Base-by-base conservation (phyloP, 2,113 vertebrate genomes). In the Osmerus mordax region DNA sequence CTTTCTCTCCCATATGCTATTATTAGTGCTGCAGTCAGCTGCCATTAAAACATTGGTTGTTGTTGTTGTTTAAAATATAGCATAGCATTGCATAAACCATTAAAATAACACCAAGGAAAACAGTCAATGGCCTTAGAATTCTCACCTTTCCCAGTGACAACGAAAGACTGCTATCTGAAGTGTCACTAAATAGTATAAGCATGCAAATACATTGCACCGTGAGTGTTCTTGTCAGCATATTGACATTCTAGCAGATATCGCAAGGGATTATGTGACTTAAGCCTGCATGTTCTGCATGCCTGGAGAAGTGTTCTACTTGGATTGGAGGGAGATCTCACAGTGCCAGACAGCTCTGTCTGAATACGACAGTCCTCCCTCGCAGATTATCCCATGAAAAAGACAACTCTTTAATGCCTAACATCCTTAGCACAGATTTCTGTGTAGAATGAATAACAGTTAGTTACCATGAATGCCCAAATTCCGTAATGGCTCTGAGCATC, bases 221-320 rank as follows among this genome's bases (percentile, higher is more conserved):
- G 47, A 78, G 78, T 66, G 75, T 87, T 87, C 73, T 75, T 72
- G 80, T 81, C 80, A 75, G 67, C 12, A 16, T 80, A 87, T 86
- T 88, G 88, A 89, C 84, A 84, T 74, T 76, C 77, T 67, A 23
- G 63, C 77, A 79, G 81, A 86, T 88, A 89, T 83, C 77, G 81
- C 83, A 86, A 72, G 69, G 88, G 88, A 89, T 89, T 88, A 90
- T 78, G 81, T 83, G 83, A 86, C 74, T 89, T 84, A 87, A 85
- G 82, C 83, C 83, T 86, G 72, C 84, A 83, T 85, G 83, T 87
- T 85, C 75, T 75, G 81, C 83, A 83, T 82, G 88, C 85, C 86
- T 87, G 77, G 75, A 90, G 84, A 87, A 85, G 80, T 87, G 87
- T 79, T 87, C 83, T 73, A 89, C 83, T 90, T 90, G 89, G 89